Evolutionary conservation across 2,888 invertebrate species (phyloP), one percentile per base, ranked within the genome.

Genomic region (Machimus atricapillus): DNA sequence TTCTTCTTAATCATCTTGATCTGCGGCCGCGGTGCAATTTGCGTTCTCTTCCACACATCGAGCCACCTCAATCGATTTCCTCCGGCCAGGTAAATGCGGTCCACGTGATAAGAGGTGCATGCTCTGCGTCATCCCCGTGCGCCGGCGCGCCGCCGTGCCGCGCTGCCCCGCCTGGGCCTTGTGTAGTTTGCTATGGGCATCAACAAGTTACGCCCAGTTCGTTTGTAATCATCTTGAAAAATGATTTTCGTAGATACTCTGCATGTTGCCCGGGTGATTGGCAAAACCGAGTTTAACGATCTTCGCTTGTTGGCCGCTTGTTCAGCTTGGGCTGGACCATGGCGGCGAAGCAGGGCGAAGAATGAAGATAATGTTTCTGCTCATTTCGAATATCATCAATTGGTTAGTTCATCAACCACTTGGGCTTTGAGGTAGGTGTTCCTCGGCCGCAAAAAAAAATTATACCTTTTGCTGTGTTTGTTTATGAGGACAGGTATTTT

Each of bases 131-230:
- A 66, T 83, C 66, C 85, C 74, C 74, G 58, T 66, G 19, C 27
- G 66, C 12, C 43, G n/a, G 74, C 12, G 37, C 52, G 79, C 40
- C 23, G 40, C 78, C 19, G n/a, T n/a, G n/a, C 31, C 31, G 31
- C 31, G 2, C 31, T 3, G 31, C 58, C 9, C 58, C 34, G 37
- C 12, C 7, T 40, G 77, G 46, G 3, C 52, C 77, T 77, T 43
- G 74, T 85, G 74, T 74, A 46, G 74, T 74, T 85, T 43, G 85
- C 85, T 85, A 85, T 85, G 81, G 81, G 88, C 88, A 89, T 89
- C 89, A 89, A 88, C 89, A 89, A 89, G 88, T 89, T 87, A 89
- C 89, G 88, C 89, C 89, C 89, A 88, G 86, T 86, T 81, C 73
- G 86, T 86, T 86, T 58, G 86, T 86, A 86, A 86, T 86, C 81